Evolutionary conservation across 2,888 invertebrate genomes (phyloP), one percentile per base, ranked within the genome.

Genomic region (Apotomis betuletana): DNA sequence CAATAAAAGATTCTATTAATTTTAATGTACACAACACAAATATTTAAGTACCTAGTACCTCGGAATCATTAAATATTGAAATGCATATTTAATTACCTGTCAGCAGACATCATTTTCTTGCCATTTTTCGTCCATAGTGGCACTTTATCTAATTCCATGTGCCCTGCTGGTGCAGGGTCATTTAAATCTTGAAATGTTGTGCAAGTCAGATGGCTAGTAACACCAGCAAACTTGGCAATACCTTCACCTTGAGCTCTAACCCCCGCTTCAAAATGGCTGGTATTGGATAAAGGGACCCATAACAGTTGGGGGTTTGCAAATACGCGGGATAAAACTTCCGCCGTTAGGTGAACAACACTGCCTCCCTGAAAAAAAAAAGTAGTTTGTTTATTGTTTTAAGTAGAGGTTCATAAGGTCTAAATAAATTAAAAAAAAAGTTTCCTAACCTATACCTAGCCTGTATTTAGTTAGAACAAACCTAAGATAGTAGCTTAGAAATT

Each of bases 61-160:
- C 0, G 27, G 1, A 2, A 27, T 27, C 27, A 27, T 27, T 27
- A 46, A 44, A 13, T 15, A 44, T 41, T 15, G 0, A 9, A 8
- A 8, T 13, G 38, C 36, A 13, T 52, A 5, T n/a, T 15, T 4
- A 64, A 67, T 80, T 86, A 96, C 91, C 93, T 93, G 68, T 95
- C 90, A 0, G 95, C 88, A 70, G 94, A 94, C 49, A 98, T 86
- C 77, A 94, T 87, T 73, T 94, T 94, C 87, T 97, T 96, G 57
- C 98, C 98, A 76, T 94, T 94, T 80, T 95, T 95, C 0, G 96
- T 95, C 96, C 97, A 98, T 13, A 98, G 81, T 0, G 98, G 96
- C 9, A 97, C 94, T 65, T 95, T 94, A 72, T 95, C 92, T 65
- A 94, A 94, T 77, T 96, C 95, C 86, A 97, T 96, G 83, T 95